phyloP scores from a whole-genome alignment of 2,113 vertebrate species.

The Numenius arquata region DNA sequence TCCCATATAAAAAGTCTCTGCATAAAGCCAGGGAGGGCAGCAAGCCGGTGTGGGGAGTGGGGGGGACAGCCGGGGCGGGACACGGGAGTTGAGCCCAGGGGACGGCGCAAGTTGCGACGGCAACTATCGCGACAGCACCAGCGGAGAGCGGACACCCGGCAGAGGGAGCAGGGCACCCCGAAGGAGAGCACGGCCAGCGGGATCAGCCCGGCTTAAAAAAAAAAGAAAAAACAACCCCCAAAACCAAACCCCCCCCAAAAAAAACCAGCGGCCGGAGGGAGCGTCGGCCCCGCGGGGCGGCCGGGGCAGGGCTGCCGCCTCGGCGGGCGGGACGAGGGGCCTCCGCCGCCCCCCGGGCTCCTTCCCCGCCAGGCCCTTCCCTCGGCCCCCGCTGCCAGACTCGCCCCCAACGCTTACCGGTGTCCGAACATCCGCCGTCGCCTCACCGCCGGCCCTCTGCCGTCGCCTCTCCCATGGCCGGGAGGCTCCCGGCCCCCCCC shows the following conservation, averaged over 20 bases:
- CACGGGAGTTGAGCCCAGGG: neutral
- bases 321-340: neutral
- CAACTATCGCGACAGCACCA: neutral
- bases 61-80: neutral
- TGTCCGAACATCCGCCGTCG: neutral
- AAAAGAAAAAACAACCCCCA: too few relatives aligned
- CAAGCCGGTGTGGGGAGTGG: neutral
- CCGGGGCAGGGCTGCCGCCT: neutral
- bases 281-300: neutral
- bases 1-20: fast-evolving
- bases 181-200: fast-evolving
- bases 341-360: neutral
- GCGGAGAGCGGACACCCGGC: fast-evolving
- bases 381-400: too few relatives aligned
- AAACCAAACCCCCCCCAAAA: too few relatives aligned
- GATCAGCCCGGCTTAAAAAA: neutral
- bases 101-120: neutral
- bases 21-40: fast-evolving
- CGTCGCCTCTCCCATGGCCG: neutral
- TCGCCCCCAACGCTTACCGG: neutral
- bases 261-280: neutral
- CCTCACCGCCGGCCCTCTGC: neutral
- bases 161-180: too few relatives aligned
- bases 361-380: neutral
- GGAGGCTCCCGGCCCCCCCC: neutral